Evolutionary conservation across 2,797 vertebrate genomes (phyloP).

Genomic region (Anguilla anguilla): DNA sequence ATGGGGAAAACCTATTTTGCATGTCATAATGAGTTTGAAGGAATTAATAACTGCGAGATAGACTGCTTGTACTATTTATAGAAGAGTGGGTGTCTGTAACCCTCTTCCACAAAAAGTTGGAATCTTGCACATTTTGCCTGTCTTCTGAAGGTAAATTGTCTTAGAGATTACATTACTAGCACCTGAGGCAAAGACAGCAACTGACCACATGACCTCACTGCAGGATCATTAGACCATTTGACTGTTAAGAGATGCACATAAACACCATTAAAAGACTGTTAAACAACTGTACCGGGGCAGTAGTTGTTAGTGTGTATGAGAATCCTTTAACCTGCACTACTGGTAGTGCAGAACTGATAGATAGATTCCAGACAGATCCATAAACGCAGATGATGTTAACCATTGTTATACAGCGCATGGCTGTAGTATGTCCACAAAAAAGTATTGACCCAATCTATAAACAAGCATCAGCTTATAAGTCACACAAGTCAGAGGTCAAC

Average conservation of each 20-base stretch:
- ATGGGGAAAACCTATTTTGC: constrained; percentile 69
- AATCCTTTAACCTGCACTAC: neutral
- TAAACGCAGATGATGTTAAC: neutral
- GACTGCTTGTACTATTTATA: constrained; percentile 73
- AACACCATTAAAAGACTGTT: neutral
- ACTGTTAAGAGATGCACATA: neutral
- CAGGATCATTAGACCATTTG: neutral
- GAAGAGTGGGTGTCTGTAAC: constrained; percentile 63
- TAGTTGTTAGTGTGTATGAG: neutral
- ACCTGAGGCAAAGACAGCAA: neutral
- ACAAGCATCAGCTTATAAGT: neutral
- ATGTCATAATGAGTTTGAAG: constrained; percentile 75
- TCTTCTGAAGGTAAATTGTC: constrained; percentile 22
- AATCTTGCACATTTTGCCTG: constrained; percentile 12
- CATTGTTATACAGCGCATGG: neutral
- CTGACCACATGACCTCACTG: neutral
- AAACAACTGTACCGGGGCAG: neutral
- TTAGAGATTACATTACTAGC: constrained; percentile 1
- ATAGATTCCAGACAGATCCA: neutral
- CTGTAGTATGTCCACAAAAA: neutral
- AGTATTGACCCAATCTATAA: neutral
- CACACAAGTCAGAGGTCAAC: constrained; percentile 7
- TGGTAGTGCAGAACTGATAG: neutral
- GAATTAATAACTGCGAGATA: constrained; percentile 79
- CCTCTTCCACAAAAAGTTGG: constrained; percentile 48